Evolutionary conservation across 1,140 invertebrate species (phyloP).

Genomic region (Armadillidium nasatum): DNA sequence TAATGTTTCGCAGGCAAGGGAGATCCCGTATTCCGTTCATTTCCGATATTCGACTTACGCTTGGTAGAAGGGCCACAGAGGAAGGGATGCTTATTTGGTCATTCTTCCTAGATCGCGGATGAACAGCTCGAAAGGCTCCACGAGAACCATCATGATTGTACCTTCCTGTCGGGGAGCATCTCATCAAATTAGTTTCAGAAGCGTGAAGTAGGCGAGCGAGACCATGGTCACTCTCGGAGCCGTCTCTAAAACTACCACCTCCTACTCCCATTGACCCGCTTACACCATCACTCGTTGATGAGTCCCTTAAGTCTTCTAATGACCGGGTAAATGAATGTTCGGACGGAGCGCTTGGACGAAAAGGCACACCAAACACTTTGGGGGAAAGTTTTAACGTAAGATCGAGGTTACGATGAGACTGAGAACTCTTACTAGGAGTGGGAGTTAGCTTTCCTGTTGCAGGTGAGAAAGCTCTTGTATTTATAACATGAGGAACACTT

Average conservation of each 20-base stretch:
- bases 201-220: conserved; percentile 39
- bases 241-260: conserved; percentile 40
- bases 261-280: conserved; percentile 30
- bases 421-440: conserved; percentile 23
- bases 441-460: conserved; percentile 34
- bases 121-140: conserved; percentile 26
- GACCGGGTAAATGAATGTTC: conserved; percentile 45
- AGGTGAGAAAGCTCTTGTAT: conserved; percentile 36
- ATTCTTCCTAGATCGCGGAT: conserved; percentile 8
- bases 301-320: conserved; percentile 46
- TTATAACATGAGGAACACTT: conserved; percentile 34
- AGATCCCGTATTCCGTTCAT: conserved; percentile 29
- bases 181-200: conserved; percentile 39
- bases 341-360: conserved; percentile 44
- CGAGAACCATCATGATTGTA: conserved; percentile 18
- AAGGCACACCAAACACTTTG: conserved; percentile 42
- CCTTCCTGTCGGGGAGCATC: conserved; percentile 24
- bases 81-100: conserved; percentile 22
- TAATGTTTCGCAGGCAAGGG: not conserved
- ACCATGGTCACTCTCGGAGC: conserved; percentile 40
- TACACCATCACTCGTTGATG: conserved; percentile 43
- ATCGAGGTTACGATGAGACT: conserved; percentile 25
- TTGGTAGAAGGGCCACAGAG: conserved; percentile 19
- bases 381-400: conserved; percentile 43
- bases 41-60: conserved; percentile 24